phyloP scores from a whole-genome alignment of 2,113 vertebrate genomes.

The Lasiurus cinereus region DNA sequence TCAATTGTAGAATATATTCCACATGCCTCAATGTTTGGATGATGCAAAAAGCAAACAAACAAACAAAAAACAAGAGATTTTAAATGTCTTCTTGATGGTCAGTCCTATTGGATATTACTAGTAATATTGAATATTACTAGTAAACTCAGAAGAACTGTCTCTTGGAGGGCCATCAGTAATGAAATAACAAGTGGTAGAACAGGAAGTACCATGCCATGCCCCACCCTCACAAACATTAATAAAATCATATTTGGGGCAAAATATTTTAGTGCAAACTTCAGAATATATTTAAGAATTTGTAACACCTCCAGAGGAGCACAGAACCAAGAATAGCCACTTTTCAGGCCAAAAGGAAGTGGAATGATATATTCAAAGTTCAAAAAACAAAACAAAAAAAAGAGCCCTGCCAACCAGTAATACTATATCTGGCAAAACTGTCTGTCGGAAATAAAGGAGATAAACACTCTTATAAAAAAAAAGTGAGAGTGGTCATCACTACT shows the following conservation, averaged over 20 bases:
- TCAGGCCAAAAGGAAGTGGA: background rate
- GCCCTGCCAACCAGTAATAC: background rate
- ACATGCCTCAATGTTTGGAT: background rate
- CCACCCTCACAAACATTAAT: background rate
- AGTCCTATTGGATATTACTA: background rate
- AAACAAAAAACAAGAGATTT: background rate
- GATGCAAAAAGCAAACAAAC: background rate
- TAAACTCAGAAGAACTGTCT: background rate
- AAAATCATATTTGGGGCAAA: background rate
- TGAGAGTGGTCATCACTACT: background rate
- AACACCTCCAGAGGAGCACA: background rate
- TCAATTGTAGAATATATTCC: background rate
- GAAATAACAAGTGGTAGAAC: background rate
- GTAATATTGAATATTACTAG: no score
- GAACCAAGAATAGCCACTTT: background rate
- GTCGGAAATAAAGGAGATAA: background rate
- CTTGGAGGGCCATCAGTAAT: background rate
- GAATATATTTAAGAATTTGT: background rate
- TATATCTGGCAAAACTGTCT: background rate
- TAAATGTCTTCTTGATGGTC: conserved; percentile 25
- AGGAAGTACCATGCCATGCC: background rate
- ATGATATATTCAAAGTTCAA: background rate
- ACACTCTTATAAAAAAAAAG: background rate
- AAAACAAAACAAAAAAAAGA: background rate
- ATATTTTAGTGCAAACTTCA: background rate